Conservation (phyloP, 2,888 invertebrate genomes). For the Sturmia bella region DNA sequence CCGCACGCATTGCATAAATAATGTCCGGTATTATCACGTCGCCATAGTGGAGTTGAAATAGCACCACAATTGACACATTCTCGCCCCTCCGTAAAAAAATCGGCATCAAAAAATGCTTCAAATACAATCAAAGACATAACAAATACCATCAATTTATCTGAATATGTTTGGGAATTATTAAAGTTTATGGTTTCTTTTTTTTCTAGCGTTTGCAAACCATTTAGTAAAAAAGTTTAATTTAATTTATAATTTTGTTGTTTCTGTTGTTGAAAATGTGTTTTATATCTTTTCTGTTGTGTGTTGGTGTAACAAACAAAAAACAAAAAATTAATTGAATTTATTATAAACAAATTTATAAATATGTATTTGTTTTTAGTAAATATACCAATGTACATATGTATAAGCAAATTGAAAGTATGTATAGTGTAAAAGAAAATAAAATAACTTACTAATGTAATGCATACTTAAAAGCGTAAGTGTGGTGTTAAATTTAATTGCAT, state of each 20-base stretch:
- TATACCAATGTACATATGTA: neutral
- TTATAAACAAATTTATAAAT: conserved; percentile 75
- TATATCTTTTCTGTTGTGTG: conserved; percentile 57
- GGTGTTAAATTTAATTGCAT: neutral
- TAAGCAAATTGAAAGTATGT: neutral
- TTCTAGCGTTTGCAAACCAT: conserved; percentile 49
- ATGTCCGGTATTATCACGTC: conserved; percentile 99
- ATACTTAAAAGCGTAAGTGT: conserved; percentile 15
- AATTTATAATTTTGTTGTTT: conserved; percentile 46
- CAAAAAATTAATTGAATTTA: conserved; percentile 82
- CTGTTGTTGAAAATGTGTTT: conserved; percentile 53
- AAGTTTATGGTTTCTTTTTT: conserved; percentile 38
- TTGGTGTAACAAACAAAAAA: conserved; percentile 56
- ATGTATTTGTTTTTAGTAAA: conserved; percentile 4
- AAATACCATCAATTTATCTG: conserved; percentile 50
- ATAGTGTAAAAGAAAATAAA: neutral
- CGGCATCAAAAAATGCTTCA: conserved; percentile 82
- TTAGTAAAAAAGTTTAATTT: conserved; percentile 48
- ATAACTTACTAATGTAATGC: neutral
- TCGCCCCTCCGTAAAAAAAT: conserved; percentile 89
- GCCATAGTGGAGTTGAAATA: conserved; percentile 98
- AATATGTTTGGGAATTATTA: conserved; percentile 16
- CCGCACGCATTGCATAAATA: conserved; percentile 99
- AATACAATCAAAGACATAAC: conserved; percentile 72
- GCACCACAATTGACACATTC: conserved; percentile 99